Base-by-base conservation (phyloP, 2,113 vertebrate species). In the Onychostoma macrolepis region DNA sequence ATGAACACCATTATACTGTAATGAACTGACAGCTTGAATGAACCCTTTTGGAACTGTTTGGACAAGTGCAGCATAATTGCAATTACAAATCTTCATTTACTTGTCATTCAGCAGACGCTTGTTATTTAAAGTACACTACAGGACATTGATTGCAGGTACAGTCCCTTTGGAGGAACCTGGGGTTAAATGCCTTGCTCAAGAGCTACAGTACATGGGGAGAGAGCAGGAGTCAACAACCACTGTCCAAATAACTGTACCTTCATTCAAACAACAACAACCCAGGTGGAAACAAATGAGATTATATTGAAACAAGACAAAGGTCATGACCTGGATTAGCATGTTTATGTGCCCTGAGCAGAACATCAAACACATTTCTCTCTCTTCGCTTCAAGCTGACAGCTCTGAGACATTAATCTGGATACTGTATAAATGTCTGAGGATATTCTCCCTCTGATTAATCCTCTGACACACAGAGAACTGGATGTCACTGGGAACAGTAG, bases 1-100 rank as follows among this genome's bases (percentile, higher is more conserved):
- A 81, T 19, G 36, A 81, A 63, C 13, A 63, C 12, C 0, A 43
- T 81, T 45, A 65, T 65, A 81, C 63, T 43, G 45, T 53, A 78
- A 33, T 78, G 45, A 78, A 78, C 45, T 78, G 76, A 78, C 76
- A 78, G 76, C 45, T 78, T 78, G 28, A 78, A 53, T 78, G 26
- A 78, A 53, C 76, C 13, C 45, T 48, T 78, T 19, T 53, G 45
- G 50, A 53, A 33, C 45, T 78, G 76, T 50, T 78, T 78, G 76
- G 43, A 78, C 75, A 78, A 78, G 76, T 48, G n/a, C 6, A 28
- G 76, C 28, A 50, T 50, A 78, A 78, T 53, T 21, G 26, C 45
- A 79, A 80, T 61, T 38, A 61, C 53, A 80, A 80, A 80, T 80
- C 79, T 33, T 61, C 50, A 80, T 56, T 45, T 41, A 75, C 38